Conservation (phyloP, 2,888 invertebrate species). For the Cephus pulcher region DNA sequence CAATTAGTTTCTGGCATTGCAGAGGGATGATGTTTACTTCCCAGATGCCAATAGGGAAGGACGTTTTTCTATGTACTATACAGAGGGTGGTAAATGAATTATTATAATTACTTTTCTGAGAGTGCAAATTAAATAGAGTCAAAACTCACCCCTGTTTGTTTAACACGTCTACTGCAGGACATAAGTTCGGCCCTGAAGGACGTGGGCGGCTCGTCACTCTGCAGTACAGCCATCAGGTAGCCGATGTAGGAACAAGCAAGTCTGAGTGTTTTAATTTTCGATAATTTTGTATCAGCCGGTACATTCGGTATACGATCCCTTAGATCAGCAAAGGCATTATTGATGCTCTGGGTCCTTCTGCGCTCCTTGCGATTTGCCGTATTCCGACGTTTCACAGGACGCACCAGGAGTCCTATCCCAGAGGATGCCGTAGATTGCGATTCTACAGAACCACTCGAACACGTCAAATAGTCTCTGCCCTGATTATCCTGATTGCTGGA, state of each 20-base stretch:
- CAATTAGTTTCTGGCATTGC: not conserved
- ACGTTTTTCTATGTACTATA: not conserved
- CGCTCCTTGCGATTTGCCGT: slow-evolving; percentile 97
- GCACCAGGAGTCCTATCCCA: slow-evolving; percentile 41
- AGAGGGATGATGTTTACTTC: not conserved
- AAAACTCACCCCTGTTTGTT: slow-evolving; percentile 49
- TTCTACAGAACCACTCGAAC: not conserved
- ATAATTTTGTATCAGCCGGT: slow-evolving; percentile 94
- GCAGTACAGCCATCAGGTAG: slow-evolving; percentile 89
- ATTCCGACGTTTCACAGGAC: slow-evolving; percentile 75
- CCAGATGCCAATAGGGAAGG: not conserved
- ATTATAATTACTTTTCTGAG: not conserved
- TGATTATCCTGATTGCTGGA: not conserved
- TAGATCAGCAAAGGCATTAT: slow-evolving; percentile 93
- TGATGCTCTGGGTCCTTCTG: slow-evolving; percentile 91
- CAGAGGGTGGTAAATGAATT: not conserved
- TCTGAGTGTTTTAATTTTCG: slow-evolving; percentile 95
- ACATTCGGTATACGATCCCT: slow-evolving; percentile 96
- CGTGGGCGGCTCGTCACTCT: slow-evolving; percentile 85
- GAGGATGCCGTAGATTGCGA: slow-evolving; percentile 21
- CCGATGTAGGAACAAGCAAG: slow-evolving; percentile 93
- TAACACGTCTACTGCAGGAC: slow-evolving; percentile 51
- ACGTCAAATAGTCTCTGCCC: not conserved
- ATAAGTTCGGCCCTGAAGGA: slow-evolving; percentile 88
- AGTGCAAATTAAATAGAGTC: not conserved